These are phyloP conservation scores for Mesitornis unicolor DNA, from an alignment of 2,113 vertebrate species.

Conservation along the genomic window DNA sequence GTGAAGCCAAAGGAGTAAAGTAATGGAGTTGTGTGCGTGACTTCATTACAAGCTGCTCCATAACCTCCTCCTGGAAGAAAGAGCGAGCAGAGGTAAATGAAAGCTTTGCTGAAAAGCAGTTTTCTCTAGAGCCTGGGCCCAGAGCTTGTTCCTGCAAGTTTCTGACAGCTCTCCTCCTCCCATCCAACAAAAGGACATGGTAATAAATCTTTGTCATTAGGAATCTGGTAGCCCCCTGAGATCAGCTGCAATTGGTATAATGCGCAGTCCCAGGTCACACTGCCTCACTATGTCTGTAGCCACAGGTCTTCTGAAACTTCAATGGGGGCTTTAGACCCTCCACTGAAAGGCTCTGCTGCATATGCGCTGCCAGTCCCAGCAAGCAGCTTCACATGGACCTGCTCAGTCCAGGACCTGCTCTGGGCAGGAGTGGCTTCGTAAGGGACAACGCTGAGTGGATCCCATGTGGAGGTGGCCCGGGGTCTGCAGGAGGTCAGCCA, in stretches of 20 bases:
- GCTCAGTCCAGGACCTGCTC: not conserved
- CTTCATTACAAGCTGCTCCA: not conserved
- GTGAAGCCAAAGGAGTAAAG: slow-evolving; percentile 8
- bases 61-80: not conserved
- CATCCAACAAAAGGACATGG: not conserved
- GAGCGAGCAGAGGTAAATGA: not conserved
- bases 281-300: not conserved
- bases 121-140: not conserved
- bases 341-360: not conserved
- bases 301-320: not conserved
- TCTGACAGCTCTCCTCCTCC: slow-evolving; percentile 20
- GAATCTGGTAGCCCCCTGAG: not conserved
- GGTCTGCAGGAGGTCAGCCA: not conserved
- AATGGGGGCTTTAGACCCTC: not conserved
- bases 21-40: not conserved
- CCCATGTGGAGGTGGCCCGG: fast-evolving
- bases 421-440: not conserved
- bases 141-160: not conserved
- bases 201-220: slow-evolving; percentile 38
- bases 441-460: not conserved
- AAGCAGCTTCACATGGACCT: not conserved
- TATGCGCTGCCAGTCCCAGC: fast-evolving
- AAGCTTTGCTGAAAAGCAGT: slow-evolving; percentile 10
- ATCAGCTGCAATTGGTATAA: not conserved
- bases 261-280: not conserved